These are phyloP conservation scores for Zaprionus taronus DNA, from an alignment of 1,140 invertebrate species.

Conservation along the genomic window DNA sequence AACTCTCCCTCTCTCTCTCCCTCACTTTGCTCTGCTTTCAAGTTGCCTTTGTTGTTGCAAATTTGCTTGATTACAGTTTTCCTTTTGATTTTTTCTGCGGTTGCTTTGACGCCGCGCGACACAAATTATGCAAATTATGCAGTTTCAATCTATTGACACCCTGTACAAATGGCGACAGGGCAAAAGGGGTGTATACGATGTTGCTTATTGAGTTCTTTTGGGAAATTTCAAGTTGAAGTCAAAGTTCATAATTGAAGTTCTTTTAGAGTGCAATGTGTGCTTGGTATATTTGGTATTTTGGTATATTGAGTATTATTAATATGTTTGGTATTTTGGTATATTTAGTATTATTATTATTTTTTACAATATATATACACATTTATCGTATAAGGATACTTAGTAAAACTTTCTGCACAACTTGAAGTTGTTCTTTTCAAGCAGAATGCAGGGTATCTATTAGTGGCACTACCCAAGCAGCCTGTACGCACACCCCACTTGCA, in stretches of 20 bases:
- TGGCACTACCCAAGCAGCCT: not conserved
- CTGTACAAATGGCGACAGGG: not conserved
- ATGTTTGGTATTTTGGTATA: not conserved
- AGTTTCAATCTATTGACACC: slow-evolving; percentile 28
- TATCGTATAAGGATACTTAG: too few species aligned
- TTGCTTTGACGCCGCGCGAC: slow-evolving; percentile 12
- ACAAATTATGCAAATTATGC: slow-evolving; percentile 29
- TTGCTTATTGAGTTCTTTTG: not conserved
- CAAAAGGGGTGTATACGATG: not conserved
- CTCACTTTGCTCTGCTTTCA: not conserved
- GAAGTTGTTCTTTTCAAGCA: too few species aligned
- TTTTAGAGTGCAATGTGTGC: too few species aligned
- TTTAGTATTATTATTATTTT: too few species aligned
- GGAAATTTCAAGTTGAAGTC: too few species aligned
- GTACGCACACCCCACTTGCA: not conserved
- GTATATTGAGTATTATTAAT: too few species aligned
- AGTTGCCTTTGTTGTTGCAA: slow-evolving; percentile 20
- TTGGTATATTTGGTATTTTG: too few species aligned
- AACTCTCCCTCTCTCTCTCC: not conserved
- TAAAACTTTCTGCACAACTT: not conserved
- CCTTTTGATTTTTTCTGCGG: slow-evolving; percentile 29
- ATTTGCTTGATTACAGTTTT: slow-evolving; percentile 27
- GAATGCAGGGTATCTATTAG: not conserved
- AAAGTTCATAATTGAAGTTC: too few species aligned
- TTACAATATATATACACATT: too few species aligned